A percentile compares a stretch with the other conserved stretches of the same genome.
Conservation (phyloP, 2,797 vertebrate genomes). For the Hemibagrus guttatus region DNA sequence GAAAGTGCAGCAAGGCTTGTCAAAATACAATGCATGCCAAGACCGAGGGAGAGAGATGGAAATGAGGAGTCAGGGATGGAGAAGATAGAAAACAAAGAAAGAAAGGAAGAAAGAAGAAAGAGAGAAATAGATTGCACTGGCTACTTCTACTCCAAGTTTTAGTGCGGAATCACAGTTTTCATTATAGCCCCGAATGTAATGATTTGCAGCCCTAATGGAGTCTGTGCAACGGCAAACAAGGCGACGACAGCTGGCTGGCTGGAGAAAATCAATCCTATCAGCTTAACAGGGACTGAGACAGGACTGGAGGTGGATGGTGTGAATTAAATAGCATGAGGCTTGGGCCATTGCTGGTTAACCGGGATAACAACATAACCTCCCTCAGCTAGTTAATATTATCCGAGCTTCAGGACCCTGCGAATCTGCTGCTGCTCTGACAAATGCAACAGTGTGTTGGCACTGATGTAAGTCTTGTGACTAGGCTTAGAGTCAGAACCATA, state of each 20-base stretch:
- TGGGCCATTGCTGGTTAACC: conserved; percentile 21
- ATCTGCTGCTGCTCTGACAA: conserved; percentile 26
- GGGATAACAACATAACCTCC: conserved; percentile 29
- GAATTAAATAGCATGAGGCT: conserved; percentile 23
- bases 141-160: conserved; percentile 31
- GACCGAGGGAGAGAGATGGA: conserved; percentile 15
- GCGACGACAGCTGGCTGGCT: conserved; percentile 1
- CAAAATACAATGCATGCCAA: conserved; percentile 49
- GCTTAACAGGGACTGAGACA: conserved; percentile 65
- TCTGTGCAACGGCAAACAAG: conserved; percentile 12
- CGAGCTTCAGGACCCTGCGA: conserved; percentile 24
- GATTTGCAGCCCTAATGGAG: conserved; percentile 49
- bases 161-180: conserved; percentile 45
- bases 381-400: conserved; percentile 28
- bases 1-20: conserved; percentile 51
- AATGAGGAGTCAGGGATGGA: conserved; percentile 35
- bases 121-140: conserved; percentile 30
- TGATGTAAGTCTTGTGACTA: conserved; percentile 5
- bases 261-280: conserved; percentile 66
- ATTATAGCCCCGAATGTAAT: conserved; percentile 45
- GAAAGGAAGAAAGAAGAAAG: conserved; percentile 18
- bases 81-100: not conserved
- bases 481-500: conserved; percentile 7
- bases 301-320: conserved; percentile 65
- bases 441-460: conserved; percentile 14